Conservation (phyloP, 2,797 vertebrate genomes). For the Bovichtus variegatus region DNA sequence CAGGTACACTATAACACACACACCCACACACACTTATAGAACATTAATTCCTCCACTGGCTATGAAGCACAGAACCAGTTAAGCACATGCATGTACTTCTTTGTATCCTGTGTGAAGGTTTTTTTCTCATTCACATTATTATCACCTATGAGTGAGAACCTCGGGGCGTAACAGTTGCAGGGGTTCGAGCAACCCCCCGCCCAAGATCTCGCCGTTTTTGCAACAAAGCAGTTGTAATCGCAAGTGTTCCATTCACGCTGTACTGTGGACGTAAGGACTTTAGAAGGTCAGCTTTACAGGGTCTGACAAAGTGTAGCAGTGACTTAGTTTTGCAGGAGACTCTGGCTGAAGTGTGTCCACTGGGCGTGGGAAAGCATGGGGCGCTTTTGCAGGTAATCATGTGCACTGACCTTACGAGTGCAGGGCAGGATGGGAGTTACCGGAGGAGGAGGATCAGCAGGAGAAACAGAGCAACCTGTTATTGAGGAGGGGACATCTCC, state of each 20-base stretch:
- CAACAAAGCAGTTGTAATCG: neutral
- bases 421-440: slow-evolving; percentile 44
- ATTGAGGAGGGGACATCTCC: slow-evolving; percentile 58
- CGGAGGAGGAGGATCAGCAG: slow-evolving; percentile 52
- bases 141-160: slow-evolving; percentile 15
- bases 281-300: slow-evolving; percentile 27
- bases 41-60: neutral
- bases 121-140: slow-evolving; percentile 1
- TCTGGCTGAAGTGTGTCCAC: slow-evolving; percentile 19
- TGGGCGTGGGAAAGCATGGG: slow-evolving; percentile 21
- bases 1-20: neutral
- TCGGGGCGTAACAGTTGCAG: neutral
- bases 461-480: slow-evolving; percentile 52
- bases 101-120: slow-evolving; percentile 1
- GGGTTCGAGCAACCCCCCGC: neutral
- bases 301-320: slow-evolving; percentile 8
- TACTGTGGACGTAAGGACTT: slow-evolving; percentile 22
- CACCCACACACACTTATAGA: neutral
- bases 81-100: neutral
- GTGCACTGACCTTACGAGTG: slow-evolving; percentile 55
- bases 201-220: neutral
- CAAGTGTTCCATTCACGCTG: neutral
- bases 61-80: neutral
- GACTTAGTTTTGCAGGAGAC: slow-evolving; percentile 13
- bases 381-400: slow-evolving; percentile 36